These are phyloP conservation scores for Otis tarda DNA, from an alignment of 2,113 vertebrate genomes.

Conservation along the genomic window DNA sequence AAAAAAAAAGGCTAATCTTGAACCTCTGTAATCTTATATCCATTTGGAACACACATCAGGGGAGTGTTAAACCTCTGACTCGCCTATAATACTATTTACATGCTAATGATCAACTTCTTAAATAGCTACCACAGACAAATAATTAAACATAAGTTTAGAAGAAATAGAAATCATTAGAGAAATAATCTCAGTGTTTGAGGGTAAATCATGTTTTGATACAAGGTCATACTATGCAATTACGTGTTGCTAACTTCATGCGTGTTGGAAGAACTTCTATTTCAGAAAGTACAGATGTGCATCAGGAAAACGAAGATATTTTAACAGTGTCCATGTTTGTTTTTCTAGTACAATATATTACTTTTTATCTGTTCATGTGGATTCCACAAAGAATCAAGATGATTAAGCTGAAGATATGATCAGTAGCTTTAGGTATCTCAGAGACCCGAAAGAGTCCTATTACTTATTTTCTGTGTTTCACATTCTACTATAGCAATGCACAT, in stretches of 20 bases:
- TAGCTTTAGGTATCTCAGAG: neutral
- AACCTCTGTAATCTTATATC: slow-evolving; percentile 5
- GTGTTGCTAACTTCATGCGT: accelerated
- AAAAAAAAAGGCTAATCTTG: neutral
- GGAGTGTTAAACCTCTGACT: neutral
- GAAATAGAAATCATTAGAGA: neutral
- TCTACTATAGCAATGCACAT: neutral
- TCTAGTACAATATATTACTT: neutral
- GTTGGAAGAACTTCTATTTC: neutral
- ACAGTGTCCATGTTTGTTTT: neutral
- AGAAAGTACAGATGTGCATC: neutral
- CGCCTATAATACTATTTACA: neutral
- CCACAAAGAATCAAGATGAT: neutral
- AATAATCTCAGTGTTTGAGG: neutral
- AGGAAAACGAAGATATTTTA: neutral
- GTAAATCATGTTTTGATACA: neutral
- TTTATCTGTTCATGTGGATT: neutral
- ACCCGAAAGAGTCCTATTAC: neutral
- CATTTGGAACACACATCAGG: neutral
- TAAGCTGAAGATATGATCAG: neutral
- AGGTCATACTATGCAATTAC: neutral
- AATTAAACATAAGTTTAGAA: neutral
- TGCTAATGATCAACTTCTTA: neutral
- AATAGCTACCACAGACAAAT: neutral
- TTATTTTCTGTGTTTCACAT: neutral